A percentile compares a stretch with the other conserved stretches of the same genome.
phyloP scores from a whole-genome alignment of 2,888 invertebrate species.

The Scaptomyza polygonia region DNA sequence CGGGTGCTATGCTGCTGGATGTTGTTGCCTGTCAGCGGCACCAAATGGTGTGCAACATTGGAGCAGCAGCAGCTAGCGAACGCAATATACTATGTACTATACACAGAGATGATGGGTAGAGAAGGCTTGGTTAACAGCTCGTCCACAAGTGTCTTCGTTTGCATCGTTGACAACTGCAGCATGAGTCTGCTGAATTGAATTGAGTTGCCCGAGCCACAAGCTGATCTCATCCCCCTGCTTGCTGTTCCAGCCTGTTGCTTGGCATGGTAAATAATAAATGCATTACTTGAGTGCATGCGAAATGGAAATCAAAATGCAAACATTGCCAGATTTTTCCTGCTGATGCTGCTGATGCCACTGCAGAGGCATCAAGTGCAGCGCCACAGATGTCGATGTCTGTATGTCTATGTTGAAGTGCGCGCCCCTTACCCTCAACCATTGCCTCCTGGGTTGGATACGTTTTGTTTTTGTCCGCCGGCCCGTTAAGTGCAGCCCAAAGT shows the following conservation, averaged over 20 bases:
- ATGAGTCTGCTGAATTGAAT: constrained; percentile 73
- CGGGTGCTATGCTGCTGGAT: constrained; percentile 20
- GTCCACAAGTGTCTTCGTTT: constrained; percentile 69
- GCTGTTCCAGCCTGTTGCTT: constrained; percentile 34
- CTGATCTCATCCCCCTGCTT: constrained; percentile 1
- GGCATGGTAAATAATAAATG: constrained; percentile 75
- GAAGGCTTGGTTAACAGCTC: constrained; percentile 19
- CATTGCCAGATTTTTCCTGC: constrained; percentile 69
- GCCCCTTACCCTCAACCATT: constrained; percentile 23
- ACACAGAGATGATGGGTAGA: background rate
- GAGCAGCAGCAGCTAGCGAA: constrained; percentile 28
- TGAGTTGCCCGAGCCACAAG: constrained; percentile 60
- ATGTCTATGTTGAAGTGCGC: constrained; percentile 35
- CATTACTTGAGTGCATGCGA: constrained; percentile 75
- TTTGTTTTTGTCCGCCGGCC: constrained; percentile 69
- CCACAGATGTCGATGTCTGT: constrained; percentile 31
- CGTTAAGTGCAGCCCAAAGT: constrained; percentile 70
- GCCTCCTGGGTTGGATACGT: constrained; percentile 4
- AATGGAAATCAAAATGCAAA: constrained; percentile 76
- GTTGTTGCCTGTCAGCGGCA: constrained; percentile 61
- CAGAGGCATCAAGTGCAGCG: constrained; percentile 54
- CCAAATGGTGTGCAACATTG: constrained; percentile 69
- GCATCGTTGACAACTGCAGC: constrained; percentile 72
- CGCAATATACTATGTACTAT: background rate
- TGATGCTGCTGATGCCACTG: constrained; percentile 25